Evolutionary conservation across 2,888 invertebrate genomes (phyloP).

Genomic region (Minunthozetes semirufus): DNA sequence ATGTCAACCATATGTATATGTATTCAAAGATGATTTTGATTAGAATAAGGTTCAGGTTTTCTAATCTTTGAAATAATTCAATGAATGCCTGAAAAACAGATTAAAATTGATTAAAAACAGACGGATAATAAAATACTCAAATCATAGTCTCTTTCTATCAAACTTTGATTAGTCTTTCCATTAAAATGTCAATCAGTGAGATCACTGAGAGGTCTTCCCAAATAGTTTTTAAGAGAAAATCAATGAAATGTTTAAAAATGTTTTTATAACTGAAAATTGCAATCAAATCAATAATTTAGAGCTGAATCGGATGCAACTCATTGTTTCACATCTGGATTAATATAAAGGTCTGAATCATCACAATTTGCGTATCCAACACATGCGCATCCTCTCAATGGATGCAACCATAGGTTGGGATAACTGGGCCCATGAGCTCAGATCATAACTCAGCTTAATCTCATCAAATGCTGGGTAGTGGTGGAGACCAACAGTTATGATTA

Average conservation of each 20-base stretch:
- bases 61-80: background rate
- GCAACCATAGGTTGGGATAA: background rate
- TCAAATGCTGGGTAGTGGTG: background rate
- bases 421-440: background rate
- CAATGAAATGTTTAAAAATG: no score
- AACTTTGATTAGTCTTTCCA: no score
- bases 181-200: no score
- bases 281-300: slow-evolving; percentile 1
- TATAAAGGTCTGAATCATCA: slow-evolving; percentile 21
- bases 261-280: background rate
- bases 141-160: no score
- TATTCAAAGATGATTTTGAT: background rate
- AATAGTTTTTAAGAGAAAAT: no score
- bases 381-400: background rate
- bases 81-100: background rate
- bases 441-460: slow-evolving; percentile 9
- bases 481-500: background rate
- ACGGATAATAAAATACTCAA: no score
- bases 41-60: background rate
- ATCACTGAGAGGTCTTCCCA: no score
- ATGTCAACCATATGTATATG: no score
- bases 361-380: background rate
- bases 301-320: background rate
- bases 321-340: slow-evolving; percentile 22
- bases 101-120: background rate